Percentiles rank a stretch among this genome's conserved stretches.
Evolutionary conservation across 2,113 vertebrate species (phyloP).

Genomic region (Paramormyrops kingsleyae): DNA sequence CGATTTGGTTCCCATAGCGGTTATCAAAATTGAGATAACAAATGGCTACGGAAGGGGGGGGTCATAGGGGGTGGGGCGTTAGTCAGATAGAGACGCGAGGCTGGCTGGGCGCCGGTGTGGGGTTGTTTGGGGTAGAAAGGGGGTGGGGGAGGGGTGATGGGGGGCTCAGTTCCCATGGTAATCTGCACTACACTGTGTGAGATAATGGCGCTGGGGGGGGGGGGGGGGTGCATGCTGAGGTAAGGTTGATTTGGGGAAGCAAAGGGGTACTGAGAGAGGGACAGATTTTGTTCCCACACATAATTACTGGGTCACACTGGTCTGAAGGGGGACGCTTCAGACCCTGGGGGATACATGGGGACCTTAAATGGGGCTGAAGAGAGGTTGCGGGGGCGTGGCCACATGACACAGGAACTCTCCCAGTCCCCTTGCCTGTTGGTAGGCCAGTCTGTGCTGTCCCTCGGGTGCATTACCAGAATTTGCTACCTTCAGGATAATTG

Average conservation of each 20-base stretch:
- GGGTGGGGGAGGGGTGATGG: not conserved
- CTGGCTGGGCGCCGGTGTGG: slow-evolving; percentile 5
- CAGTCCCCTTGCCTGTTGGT: not conserved
- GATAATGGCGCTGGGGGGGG: not conserved
- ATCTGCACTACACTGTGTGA: not conserved
- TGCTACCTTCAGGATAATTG: not conserved
- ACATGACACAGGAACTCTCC: slow-evolving; percentile 6
- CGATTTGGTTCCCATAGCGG: not conserved
- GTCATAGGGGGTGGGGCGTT: not conserved
- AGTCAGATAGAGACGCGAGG: not conserved
- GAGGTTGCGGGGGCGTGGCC: slow-evolving; percentile 3
- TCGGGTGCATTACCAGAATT: not conserved
- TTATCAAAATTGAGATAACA: not conserved
- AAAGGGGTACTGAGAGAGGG: slow-evolving; percentile 2
- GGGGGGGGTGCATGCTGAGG: not conserved
- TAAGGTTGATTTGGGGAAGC: not conserved
- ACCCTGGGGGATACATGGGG: slow-evolving; percentile 4
- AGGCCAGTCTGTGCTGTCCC: not conserved
- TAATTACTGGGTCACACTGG: slow-evolving; percentile 31
- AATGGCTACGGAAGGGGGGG: not conserved
- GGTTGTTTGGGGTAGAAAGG: slow-evolving; percentile 23
- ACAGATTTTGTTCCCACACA: slow-evolving; percentile 10
- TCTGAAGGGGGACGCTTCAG: slow-evolving; percentile 15
- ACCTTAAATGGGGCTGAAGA: slow-evolving; percentile 14
- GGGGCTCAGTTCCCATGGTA: slow-evolving; percentile 28